These are phyloP conservation scores for Ophion obscuratus DNA, from an alignment of 2,888 invertebrate species.

Conservation along the genomic window DNA sequence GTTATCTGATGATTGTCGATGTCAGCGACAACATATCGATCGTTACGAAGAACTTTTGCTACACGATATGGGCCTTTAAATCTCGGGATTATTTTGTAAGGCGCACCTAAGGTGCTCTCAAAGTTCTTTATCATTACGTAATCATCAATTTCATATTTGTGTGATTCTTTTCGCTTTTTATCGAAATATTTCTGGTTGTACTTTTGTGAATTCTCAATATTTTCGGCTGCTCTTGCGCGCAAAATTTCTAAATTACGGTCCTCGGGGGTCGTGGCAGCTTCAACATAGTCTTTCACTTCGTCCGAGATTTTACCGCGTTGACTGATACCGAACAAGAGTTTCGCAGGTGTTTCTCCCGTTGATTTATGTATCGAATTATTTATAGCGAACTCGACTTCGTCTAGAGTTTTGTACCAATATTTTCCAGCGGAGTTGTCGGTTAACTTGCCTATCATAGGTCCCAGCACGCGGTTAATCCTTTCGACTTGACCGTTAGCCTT, in stretches of 20 bases:
- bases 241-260: slow-evolving; percentile 64
- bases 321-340: too few species aligned
- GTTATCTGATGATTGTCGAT: slow-evolving; percentile 62
- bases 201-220: slow-evolving; percentile 68
- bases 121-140: slow-evolving; percentile 68
- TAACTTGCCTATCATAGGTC: too few species aligned
- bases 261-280: not conserved
- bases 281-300: slow-evolving; percentile 42
- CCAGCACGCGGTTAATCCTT: too few species aligned
- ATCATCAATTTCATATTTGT: slow-evolving; percentile 62
- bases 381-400: too few species aligned
- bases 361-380: too few species aligned
- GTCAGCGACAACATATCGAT: slow-evolving; percentile 68
- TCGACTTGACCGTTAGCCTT: too few species aligned
- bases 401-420: too few species aligned
- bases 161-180: slow-evolving; percentile 70
- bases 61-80: slow-evolving; percentile 69
- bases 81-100: slow-evolving; percentile 67
- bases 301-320: slow-evolving; percentile 49
- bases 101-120: slow-evolving; percentile 62
- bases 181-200: slow-evolving; percentile 72
- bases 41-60: slow-evolving; percentile 62
- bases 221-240: slow-evolving; percentile 32
- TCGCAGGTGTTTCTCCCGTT: too few species aligned
- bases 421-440: too few species aligned